Evolutionary conservation across 2,113 vertebrate species (phyloP), one percentile per base, ranked within the genome.

Genomic region (Leucopsar rothschildi): DNA sequence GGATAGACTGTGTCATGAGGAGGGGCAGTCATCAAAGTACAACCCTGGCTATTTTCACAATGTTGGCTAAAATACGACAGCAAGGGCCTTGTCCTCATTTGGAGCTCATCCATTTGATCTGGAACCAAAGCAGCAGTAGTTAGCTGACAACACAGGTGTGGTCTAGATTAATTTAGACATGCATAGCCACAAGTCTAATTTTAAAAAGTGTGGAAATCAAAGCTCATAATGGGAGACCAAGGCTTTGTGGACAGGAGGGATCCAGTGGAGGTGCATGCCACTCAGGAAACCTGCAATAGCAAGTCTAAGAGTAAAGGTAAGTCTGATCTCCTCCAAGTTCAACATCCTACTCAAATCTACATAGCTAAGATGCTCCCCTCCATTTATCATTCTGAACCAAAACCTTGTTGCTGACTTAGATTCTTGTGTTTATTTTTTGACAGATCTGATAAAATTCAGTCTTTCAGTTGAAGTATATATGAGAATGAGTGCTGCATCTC

Each of bases 71-170:
- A 23, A 75, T 68, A 66, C 0, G 0, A 20, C 39, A 75, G 35
- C 33, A 88, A 76, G 25, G 4, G 15, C 13, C 22, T 82, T 66
- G 22, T 70, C 50, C n/a, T 78, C 21, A 35, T 61, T 65, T 70
- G 73, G 22, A 82, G 19, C 11, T 61, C n/a, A 82, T 40, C 23
- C 60, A 40, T 65, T 70, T 90, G 33, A 44, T 69, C n/a, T 35
- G 55, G 37, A 73, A 92, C 22, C 22, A 88, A 70, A 66, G 56
- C 56, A 88, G n/a, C 6, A 66, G 33, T 12, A 90, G 56, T 33
- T 73, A 78, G 21, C 10, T 53, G 69, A 56, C 2, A 4, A 69
- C 39, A 93, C 3, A 27, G 33, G 33, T 0, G 0, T 44, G 14
- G 9, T 82, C 50, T 57, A 82, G n/a, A 66, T 78, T 92, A 11